Base-by-base conservation (phyloP, 1,140 invertebrate species). In the Saccostrea echinata region DNA sequence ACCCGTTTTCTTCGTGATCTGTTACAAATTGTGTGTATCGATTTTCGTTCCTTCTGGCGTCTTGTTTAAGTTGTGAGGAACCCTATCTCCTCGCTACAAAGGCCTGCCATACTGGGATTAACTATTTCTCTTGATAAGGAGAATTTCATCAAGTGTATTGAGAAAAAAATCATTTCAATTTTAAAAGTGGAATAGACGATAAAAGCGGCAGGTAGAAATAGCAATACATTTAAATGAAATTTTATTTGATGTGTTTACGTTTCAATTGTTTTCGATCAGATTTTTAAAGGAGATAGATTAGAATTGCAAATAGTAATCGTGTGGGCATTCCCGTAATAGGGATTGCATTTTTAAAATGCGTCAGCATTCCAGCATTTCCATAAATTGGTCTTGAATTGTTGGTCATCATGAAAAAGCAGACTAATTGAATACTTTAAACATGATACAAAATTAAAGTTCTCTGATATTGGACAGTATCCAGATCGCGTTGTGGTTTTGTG, bases 1-100 rank as follows among this genome's bases (percentile, higher is more conserved):
- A 76, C 68, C 11, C 11, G 68, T 76, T 76, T 76, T 76, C 68
- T 30, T 76, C 68, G 27, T 76, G 68, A 76, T 76, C 68, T 76
- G 68, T 76, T 76, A 76, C 68, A 76, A 76, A 30, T 76, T 11
- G 13, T 76, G n/a, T 61, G 4, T 18, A 76, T 76, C 27, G 24
- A 76, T 76, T 76, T 76, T 24, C 30, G 11, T 30, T 33, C 27
- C 68, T 33, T 30, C 30, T 33, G 27, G 68, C 27, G 68, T 76
- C 68, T 76, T 76, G 27, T 27, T 24, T 30, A 33, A 3, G 68
- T 76, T 76, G 27, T 33, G 68, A 33, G 27, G 68, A 33, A 30
- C 68, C 12, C 68, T 76, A 76, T 76, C 68, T 33, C 27, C 12
- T 6, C 27, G 16, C 27, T 30, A 76, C 68, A 76, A 71, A 71